Percentiles rank a stretch among this genome's conserved stretches.
phyloP scores from a whole-genome alignment of 2,888 invertebrate genomes.

The Xanthia togata region DNA sequence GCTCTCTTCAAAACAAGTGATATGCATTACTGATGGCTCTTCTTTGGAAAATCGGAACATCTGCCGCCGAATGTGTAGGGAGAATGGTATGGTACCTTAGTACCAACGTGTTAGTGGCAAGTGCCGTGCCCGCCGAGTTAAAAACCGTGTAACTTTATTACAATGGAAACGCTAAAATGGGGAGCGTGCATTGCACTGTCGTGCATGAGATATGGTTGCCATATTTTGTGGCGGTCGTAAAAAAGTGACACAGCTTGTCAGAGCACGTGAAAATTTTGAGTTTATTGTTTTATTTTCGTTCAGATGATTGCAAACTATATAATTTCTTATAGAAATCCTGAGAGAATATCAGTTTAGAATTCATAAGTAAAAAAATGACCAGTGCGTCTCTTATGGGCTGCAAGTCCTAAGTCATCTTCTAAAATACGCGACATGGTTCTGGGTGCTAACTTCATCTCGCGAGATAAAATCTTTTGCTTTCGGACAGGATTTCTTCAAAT shows the following conservation, averaged over 20 bases:
- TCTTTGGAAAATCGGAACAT: constrained; percentile 47
- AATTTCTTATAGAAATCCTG: not conserved
- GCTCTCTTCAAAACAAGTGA: constrained; percentile 39
- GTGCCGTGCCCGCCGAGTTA: constrained; percentile 70
- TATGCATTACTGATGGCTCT: constrained; percentile 56
- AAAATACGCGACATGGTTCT: too few relatives aligned
- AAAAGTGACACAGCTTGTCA: not conserved
- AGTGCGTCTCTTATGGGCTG: too few relatives aligned
- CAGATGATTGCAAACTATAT: not conserved
- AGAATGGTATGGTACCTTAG: constrained; percentile 29
- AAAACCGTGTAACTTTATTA: constrained; percentile 89
- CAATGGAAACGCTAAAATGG: constrained; percentile 77
- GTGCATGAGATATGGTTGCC: constrained; percentile 47
- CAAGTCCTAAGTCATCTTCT: too few relatives aligned
- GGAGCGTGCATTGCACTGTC: constrained; percentile 74
- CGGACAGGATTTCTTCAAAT: too few relatives aligned
- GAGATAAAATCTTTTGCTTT: too few relatives aligned
- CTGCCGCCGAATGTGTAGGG: constrained; percentile 45
- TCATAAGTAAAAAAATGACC: too few relatives aligned
- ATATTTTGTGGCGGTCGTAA: constrained; percentile 5
- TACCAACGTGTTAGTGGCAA: constrained; percentile 50
- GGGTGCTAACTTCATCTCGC: too few relatives aligned
- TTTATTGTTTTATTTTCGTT: not conserved
- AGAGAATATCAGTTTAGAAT: not conserved
- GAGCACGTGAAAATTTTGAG: not conserved